Evolutionary conservation across 2,113 vertebrate species (phyloP), one percentile per base, ranked within the genome.

Genomic region (Lepus europaeus): DNA sequence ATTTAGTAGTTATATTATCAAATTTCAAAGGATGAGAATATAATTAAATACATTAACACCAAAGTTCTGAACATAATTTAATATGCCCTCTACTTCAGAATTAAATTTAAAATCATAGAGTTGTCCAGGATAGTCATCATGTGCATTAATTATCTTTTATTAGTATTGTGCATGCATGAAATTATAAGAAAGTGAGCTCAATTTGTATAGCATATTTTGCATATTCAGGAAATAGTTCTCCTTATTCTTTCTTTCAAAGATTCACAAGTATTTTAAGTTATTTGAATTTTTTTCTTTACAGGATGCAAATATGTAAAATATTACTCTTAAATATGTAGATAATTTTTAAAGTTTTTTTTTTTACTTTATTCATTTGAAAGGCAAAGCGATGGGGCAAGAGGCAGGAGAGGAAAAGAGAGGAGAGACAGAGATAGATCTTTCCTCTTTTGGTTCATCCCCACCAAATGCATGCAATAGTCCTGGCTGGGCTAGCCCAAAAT

Each of bases 1-100:
- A 56, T 78, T 94, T 61, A 79, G 39, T 72, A 63, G 61, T 17
- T 66, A 27, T 2, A 74, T 90, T 85, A 72, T 13, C 9, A 31
- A 80, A 91, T 17, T 76, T 89, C 59, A 82, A 90, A 97, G 6
- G 77, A 83, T 74, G 59, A 39, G 14, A 82, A 53, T 59, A 82
- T 17, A 82, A 84, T 68, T 45, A 94, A 95, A 79, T 76, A 53
- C 3, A 61, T 94, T 82, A 77, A 56, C 12, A 81, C 0, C 20
- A 36, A 2, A 88, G 89, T 87, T 83, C 23, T 76, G n/a, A 79
- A 84, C 8, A 84, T 68, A 70, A 96, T 86, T 87, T 77, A 70
- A 76, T 56, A 85, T 66, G 86, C 3, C 23, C 12, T 56, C 0
- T 68, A 59, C 76, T 95, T 95, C 49, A 91, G 61, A 90, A 87